phyloP scores from a whole-genome alignment of 2,797 vertebrate genomes.

The Pseudochirops cupreus region DNA sequence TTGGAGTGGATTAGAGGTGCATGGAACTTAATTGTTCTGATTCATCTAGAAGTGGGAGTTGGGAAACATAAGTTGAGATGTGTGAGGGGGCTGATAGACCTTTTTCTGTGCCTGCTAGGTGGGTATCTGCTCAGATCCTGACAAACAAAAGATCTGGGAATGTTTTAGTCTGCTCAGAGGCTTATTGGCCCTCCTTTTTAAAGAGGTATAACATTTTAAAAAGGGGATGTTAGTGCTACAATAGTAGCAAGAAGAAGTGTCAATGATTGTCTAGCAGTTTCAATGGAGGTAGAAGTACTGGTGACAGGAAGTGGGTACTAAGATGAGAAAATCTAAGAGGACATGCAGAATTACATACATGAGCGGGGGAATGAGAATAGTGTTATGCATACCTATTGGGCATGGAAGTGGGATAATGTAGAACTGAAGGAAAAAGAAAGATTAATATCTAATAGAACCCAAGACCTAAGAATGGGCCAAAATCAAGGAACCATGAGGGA shows the following conservation, averaged over 20 bases:
- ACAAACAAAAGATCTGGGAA: background rate
- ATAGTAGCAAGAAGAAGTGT: background rate
- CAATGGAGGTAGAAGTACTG: background rate
- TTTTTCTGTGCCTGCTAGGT: background rate
- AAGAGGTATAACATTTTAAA: background rate
- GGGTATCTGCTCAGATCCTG: background rate
- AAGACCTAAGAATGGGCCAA: background rate
- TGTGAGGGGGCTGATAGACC: background rate
- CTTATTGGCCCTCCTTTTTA: background rate
- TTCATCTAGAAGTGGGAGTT: background rate
- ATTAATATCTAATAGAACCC: background rate
- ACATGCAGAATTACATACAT: background rate
- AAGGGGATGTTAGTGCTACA: background rate
- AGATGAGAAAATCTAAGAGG: background rate
- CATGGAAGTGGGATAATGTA: background rate
- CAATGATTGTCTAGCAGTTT: background rate
- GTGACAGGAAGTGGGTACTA: background rate
- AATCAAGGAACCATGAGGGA: background rate
- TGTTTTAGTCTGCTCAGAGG: background rate
- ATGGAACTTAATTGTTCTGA: background rate
- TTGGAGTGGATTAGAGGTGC: background rate
- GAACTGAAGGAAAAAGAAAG: background rate
- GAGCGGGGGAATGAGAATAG: background rate
- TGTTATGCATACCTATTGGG: background rate
- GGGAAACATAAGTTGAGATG: background rate